A percentile compares a stretch with the other conserved stretches of the same genome.
Evolutionary conservation across 2,888 invertebrate species (phyloP).

Genomic region (Trichopria drosophilae): DNA sequence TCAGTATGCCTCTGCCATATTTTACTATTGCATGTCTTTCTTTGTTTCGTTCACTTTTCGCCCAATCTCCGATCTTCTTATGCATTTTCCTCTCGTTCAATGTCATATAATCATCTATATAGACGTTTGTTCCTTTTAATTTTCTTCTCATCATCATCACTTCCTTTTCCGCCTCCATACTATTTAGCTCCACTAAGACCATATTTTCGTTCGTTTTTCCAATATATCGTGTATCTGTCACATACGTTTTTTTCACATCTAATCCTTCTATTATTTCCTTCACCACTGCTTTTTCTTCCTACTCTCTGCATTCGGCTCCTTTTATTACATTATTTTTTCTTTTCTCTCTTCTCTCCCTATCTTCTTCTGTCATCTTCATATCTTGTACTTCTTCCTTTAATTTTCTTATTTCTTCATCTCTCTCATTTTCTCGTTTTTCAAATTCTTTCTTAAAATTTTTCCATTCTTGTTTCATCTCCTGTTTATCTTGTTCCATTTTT

Average conservation of each 20-base stretch:
- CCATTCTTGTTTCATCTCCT: too few relatives aligned
- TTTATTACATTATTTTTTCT: not conserved
- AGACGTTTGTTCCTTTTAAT: not conserved
- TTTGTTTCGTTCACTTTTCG: too few relatives aligned
- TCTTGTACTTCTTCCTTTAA: not conserved
- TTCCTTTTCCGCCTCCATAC: not conserved
- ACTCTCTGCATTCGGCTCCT: not conserved
- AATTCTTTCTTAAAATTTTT: too few relatives aligned
- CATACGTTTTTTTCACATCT: not conserved
- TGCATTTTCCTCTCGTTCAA: conserved; percentile 2
- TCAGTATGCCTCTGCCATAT: too few relatives aligned
- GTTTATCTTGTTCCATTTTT: too few relatives aligned
- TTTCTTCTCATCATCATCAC: not conserved
- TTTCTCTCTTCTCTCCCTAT: not conserved
- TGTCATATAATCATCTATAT: conserved; percentile 10
- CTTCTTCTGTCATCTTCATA: too few relatives aligned
- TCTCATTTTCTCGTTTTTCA: too few relatives aligned
- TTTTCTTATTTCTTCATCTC: too few relatives aligned
- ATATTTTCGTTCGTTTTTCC: not conserved
- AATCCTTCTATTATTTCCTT: not conserved
- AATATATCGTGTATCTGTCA: not conserved
- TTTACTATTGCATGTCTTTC: too few relatives aligned
- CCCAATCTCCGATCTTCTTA: too few relatives aligned
- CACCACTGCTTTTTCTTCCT: too few relatives aligned
- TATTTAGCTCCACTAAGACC: not conserved